phyloP scores from a whole-genome alignment of 2,888 invertebrate species.

The Troides helena region DNA sequence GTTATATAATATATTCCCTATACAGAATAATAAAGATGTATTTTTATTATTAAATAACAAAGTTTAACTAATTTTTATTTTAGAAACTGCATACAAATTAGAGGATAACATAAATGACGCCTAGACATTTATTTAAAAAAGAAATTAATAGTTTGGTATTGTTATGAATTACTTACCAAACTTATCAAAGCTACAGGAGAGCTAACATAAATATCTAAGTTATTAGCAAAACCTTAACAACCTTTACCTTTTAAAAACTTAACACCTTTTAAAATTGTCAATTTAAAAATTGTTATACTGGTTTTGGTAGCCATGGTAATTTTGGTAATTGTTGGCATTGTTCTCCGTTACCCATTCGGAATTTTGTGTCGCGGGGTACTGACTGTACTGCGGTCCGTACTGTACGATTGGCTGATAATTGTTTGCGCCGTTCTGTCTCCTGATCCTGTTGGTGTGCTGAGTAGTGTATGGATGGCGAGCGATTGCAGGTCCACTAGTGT shows the following conservation, averaged over 20 bases:
- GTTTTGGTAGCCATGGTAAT: not conserved
- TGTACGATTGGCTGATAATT: not conserved
- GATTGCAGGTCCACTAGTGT: not conserved
- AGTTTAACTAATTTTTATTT: not conserved
- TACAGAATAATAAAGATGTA: not conserved
- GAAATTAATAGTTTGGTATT: too few species aligned
- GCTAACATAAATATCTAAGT: too few species aligned
- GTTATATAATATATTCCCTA: too few species aligned
- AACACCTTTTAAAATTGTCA: not conserved
- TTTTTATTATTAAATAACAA: not conserved
- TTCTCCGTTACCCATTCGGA: too few species aligned
- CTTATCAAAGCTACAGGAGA: too few species aligned
- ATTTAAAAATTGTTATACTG: not conserved
- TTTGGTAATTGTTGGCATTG: not conserved
- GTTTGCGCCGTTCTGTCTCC: not conserved
- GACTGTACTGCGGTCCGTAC: not conserved
- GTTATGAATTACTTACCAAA: too few species aligned
- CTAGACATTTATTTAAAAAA: too few species aligned
- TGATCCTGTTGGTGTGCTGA: not conserved
- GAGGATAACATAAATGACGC: too few species aligned
- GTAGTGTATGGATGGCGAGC: not conserved
- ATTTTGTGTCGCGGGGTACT: not conserved
- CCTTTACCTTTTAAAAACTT: too few species aligned
- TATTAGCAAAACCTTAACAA: too few species aligned
- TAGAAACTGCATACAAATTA: too few species aligned